phyloP scores from a whole-genome alignment of 2,888 invertebrate species.

The Mesorhabditis belari region DNA sequence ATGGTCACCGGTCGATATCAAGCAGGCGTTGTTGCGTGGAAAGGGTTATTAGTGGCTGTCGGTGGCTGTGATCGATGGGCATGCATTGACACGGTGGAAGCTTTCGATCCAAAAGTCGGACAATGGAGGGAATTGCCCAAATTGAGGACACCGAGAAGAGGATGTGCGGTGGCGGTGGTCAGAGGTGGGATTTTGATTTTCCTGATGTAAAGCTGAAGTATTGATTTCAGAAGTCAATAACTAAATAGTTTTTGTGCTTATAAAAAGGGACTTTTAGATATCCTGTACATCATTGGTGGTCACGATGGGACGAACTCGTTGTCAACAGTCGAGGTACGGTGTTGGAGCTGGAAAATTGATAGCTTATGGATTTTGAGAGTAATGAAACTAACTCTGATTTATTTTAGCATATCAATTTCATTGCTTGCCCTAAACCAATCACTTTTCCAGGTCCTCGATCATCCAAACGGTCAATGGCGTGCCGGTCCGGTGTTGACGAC shows the following conservation, averaged over 20 bases:
- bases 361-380: too few species aligned
- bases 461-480: conserved; percentile 37
- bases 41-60: conserved; percentile 69
- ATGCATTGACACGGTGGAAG: conserved; percentile 33
- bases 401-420: too few species aligned
- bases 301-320: conserved; percentile 69
- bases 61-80: conserved; percentile 71
- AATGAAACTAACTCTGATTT: background rate
- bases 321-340: conserved; percentile 64
- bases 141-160: conserved; percentile 66
- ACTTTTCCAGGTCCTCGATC: conserved; percentile 43
- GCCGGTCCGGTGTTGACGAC: conserved; percentile 41
- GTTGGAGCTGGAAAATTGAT: too few species aligned
- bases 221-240: background rate
- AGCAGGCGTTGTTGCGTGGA: conserved; percentile 68
- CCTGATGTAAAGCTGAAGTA: background rate
- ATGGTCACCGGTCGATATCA: conserved; percentile 69
- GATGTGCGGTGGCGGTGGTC: conserved; percentile 68
- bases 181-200: conserved; percentile 57
- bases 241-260: background rate
- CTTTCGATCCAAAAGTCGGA: conserved; percentile 64
- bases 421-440: too few species aligned
- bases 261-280: conserved; percentile 50
- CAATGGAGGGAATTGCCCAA: conserved; percentile 68
- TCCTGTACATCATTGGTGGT: conserved; percentile 63